Conservation (phyloP, 2,797 vertebrate species). For the Lithobates pipiens region DNA sequence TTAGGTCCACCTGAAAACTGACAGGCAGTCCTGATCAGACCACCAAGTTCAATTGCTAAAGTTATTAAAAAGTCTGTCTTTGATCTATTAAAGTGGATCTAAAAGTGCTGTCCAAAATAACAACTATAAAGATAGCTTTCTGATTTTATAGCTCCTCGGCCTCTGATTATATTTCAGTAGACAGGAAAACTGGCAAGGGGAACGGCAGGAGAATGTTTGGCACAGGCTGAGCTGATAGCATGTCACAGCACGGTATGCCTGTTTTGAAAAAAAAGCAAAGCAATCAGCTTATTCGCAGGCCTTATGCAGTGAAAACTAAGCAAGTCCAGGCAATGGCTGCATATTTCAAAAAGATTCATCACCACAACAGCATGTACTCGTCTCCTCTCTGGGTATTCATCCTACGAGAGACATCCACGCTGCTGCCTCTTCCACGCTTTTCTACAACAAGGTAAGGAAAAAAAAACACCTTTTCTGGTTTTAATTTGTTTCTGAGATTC, state of each 20-base stretch:
- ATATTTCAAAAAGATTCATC: constrained; percentile 72
- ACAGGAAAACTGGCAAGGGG: constrained; percentile 47
- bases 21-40: too few relatives aligned
- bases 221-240: constrained; percentile 62
- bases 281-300: constrained; percentile 69
- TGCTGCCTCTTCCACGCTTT: not conserved
- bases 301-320: constrained; percentile 68
- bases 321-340: constrained; percentile 78
- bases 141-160: not conserved
- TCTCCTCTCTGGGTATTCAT: constrained; percentile 62
- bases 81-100: too few relatives aligned
- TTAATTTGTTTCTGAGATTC: not conserved
- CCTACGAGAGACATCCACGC: constrained; percentile 52
- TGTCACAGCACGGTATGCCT: constrained; percentile 59
- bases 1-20: too few relatives aligned
- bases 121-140: not conserved
- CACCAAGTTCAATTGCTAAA: too few relatives aligned
- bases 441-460: constrained; percentile 41
- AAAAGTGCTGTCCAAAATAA: too few relatives aligned
- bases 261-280: constrained; percentile 66
- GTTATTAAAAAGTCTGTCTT: too few relatives aligned
- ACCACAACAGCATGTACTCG: constrained; percentile 62
- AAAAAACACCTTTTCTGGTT: not conserved
- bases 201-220: constrained; percentile 62
- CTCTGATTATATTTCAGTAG: not conserved